phyloP scores from a whole-genome alignment of 2,113 vertebrate genomes.

The Apus apus region DNA sequence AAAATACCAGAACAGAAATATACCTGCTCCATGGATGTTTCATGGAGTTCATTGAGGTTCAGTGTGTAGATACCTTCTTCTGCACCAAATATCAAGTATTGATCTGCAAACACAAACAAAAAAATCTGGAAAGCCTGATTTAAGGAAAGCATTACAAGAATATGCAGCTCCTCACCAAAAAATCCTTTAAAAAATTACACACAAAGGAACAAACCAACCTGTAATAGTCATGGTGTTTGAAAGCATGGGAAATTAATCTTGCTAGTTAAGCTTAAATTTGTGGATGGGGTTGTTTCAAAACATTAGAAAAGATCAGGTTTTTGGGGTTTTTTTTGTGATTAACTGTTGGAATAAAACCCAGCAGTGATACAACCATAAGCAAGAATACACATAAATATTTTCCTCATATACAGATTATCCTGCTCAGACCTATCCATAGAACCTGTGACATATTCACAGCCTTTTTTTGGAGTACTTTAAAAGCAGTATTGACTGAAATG shows the following conservation, averaged over 20 bases:
- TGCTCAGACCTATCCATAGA: background rate
- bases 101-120: conserved; percentile 81
- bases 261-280: background rate
- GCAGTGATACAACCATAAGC: background rate
- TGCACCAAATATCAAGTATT: conserved; percentile 98
- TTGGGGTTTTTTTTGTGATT: background rate
- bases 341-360: background rate
- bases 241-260: background rate
- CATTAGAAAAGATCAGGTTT: background rate
- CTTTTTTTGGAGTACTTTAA: background rate
- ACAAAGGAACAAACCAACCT: background rate
- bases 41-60: conserved; percentile 97
- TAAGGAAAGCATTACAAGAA: background rate
- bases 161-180: background rate
- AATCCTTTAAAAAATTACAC: background rate
- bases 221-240: fast-evolving
- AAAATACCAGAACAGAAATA: background rate
- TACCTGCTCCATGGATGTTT: conserved; percentile 99
- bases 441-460: background rate
- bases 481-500: background rate
- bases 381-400: background rate
- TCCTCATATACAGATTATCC: background rate
- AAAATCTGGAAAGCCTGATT: background rate
- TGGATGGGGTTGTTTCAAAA: background rate
- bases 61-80: conserved; percentile 98